Conservation (phyloP, 2,888 invertebrate genomes). For the Sericinus montela region DNA sequence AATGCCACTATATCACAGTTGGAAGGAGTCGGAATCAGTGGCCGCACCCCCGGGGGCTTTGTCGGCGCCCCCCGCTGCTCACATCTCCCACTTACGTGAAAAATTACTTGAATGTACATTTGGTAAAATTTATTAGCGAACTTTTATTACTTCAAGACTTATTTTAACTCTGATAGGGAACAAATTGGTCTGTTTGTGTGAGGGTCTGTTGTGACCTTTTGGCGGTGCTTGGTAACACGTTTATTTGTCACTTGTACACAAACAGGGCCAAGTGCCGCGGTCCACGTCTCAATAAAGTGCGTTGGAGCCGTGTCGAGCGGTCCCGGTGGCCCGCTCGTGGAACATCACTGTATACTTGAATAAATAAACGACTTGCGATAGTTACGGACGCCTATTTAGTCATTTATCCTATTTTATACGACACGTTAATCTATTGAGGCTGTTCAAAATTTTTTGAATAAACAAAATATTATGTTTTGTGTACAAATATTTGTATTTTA, state of each 20-base stretch:
- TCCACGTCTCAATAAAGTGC: slow-evolving; percentile 51
- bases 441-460: slow-evolving; percentile 11
- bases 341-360: slow-evolving; percentile 44
- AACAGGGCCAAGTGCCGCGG: slow-evolving; percentile 33
- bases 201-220: slow-evolving; percentile 20
- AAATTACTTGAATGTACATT: slow-evolving; percentile 48
- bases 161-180: slow-evolving; percentile 14
- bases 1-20: slow-evolving; percentile 49
- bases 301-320: slow-evolving; percentile 32
- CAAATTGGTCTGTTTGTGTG: slow-evolving; percentile 14
- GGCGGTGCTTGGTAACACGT: slow-evolving; percentile 23
- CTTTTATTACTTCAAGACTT: slow-evolving; percentile 14
- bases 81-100: slow-evolving; percentile 55
- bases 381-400: slow-evolving; percentile 42
- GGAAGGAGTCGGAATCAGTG: slow-evolving; percentile 41
- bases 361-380: slow-evolving; percentile 46
- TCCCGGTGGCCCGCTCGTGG: slow-evolving; percentile 47
- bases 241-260: slow-evolving; percentile 36
- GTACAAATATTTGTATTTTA: slow-evolving; percentile 12
- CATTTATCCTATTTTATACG: slow-evolving; percentile 33
- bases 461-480: slow-evolving; percentile 14
- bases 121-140: slow-evolving; percentile 17
- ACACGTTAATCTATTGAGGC: slow-evolving; percentile 19
- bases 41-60: slow-evolving; percentile 63
- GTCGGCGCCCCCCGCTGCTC: slow-evolving; percentile 66